These are phyloP conservation scores for Actinostola sp. DNA, from an alignment of 92 coral and sea anemone species.

Conservation along the genomic window DNA sequence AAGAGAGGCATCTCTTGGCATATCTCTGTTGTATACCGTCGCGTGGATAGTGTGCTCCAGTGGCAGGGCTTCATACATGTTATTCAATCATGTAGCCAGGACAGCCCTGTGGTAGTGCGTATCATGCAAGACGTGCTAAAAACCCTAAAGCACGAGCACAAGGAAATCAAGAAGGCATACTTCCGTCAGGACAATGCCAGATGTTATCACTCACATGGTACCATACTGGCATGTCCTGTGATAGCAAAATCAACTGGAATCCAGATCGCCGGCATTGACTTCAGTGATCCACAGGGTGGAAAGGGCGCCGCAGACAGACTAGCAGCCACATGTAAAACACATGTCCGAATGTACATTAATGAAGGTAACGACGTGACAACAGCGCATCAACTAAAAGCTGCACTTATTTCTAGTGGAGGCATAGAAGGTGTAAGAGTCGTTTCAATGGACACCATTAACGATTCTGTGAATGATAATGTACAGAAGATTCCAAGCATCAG, in stretches of 20 bases:
- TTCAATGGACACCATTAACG: slow-evolving; percentile 18
- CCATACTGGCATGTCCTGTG: slow-evolving; percentile 46
- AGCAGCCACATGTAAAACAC: slow-evolving; percentile 64
- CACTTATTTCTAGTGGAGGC: slow-evolving; percentile 49
- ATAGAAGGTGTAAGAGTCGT: slow-evolving; percentile 46
- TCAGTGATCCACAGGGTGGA: slow-evolving; percentile 62
- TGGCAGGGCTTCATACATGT: slow-evolving; percentile 39
- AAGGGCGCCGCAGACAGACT: slow-evolving; percentile 63
- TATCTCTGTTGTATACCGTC: background rate
- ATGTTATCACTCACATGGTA: slow-evolving; percentile 45
- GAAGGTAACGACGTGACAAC: slow-evolving; percentile 55
- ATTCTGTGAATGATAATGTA: background rate
- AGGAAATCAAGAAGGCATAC: slow-evolving; percentile 38
- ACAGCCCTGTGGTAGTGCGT: slow-evolving; percentile 37
- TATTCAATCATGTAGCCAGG: slow-evolving; percentile 52
- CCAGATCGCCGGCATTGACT: slow-evolving; percentile 1
- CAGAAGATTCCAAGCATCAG: slow-evolving; percentile 43
- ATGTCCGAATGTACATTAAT: slow-evolving; percentile 40
- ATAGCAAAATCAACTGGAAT: slow-evolving; percentile 42
- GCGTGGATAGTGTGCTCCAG: background rate
- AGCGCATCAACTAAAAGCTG: slow-evolving; percentile 32
- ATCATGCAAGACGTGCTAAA: slow-evolving; percentile 55
- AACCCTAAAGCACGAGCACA: slow-evolving; percentile 44
- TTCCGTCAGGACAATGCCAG: slow-evolving; percentile 64
- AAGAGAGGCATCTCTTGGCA: slow-evolving; percentile 13